Evolutionary conservation across 2,888 invertebrate genomes (phyloP).

Genomic region (Ceramica pisi): DNA sequence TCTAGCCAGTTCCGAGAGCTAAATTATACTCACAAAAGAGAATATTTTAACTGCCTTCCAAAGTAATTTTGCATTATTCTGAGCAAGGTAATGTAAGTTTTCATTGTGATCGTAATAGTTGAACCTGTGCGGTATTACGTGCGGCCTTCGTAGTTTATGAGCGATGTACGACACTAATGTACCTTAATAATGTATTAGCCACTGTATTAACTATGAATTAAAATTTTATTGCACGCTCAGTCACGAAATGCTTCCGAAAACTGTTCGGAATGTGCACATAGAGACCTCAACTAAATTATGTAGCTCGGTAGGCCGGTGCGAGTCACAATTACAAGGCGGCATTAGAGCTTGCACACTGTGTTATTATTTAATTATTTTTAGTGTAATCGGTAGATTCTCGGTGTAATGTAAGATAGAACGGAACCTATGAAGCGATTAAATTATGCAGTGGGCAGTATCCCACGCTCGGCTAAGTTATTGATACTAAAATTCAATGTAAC

Average conservation of each 20-base stretch:
- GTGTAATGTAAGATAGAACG: constrained; percentile 70
- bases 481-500: constrained; percentile 35
- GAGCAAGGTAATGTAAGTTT: constrained; percentile 53
- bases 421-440: constrained; percentile 62
- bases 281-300: constrained; percentile 73
- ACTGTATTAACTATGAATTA: constrained; percentile 79
- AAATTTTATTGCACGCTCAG: constrained; percentile 80
- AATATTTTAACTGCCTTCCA: constrained; percentile 30
- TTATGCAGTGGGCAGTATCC: constrained; percentile 59
- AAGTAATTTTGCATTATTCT: constrained; percentile 53
- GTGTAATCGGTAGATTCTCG: constrained; percentile 70
- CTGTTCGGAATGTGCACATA: constrained; percentile 51
- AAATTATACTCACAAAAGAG: constrained; percentile 23
- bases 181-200: constrained; percentile 80
- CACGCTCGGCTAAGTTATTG: constrained; percentile 59
- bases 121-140: constrained; percentile 46
- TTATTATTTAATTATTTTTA: constrained; percentile 80
- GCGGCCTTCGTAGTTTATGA: constrained; percentile 67
- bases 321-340: constrained; percentile 78
- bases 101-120: constrained; percentile 59
- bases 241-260: constrained; percentile 84
- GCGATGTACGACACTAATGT: constrained; percentile 75
- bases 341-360: constrained; percentile 75
- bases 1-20: constrained; percentile 43
- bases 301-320: constrained; percentile 77